phyloP scores from a whole-genome alignment of 2,797 vertebrate species.

The Danio aesculapii region DNA sequence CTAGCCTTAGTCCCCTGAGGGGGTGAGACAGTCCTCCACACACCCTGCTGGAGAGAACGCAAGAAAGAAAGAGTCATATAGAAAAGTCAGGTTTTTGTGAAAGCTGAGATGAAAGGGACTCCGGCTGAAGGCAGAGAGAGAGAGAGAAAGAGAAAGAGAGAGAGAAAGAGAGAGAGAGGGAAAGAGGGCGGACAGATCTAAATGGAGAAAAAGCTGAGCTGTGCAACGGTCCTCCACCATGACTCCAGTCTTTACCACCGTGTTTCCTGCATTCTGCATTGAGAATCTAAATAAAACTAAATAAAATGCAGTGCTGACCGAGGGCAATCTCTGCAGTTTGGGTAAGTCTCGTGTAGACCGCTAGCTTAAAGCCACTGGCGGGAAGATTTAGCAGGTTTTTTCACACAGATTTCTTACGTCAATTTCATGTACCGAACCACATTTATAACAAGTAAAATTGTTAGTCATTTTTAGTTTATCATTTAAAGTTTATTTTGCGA shows the following conservation, averaged over 20 bases:
- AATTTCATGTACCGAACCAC: too few relatives aligned
- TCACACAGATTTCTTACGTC: too few relatives aligned
- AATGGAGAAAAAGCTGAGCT: slow-evolving; percentile 61
- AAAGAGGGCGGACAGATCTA: slow-evolving; percentile 47
- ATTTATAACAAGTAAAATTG: too few relatives aligned
- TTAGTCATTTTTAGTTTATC: too few relatives aligned
- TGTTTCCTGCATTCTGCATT: slow-evolving; percentile 47
- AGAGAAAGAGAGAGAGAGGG: too few relatives aligned
- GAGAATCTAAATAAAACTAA: slow-evolving; percentile 26
- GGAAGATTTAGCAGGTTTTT: too few relatives aligned
- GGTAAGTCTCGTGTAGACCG: slow-evolving; percentile 40
- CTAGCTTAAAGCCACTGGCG: slow-evolving; percentile 7
- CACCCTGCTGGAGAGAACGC: slow-evolving; percentile 48
- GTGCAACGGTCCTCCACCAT: slow-evolving; percentile 32
- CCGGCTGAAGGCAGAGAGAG: slow-evolving; percentile 45
- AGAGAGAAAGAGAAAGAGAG: too few relatives aligned
- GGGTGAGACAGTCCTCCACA: slow-evolving; percentile 54
- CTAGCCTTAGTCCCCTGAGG: slow-evolving; percentile 54
- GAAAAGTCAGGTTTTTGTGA: slow-evolving; percentile 50
- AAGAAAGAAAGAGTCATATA: slow-evolving; percentile 48
- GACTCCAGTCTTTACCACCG: slow-evolving; percentile 25
- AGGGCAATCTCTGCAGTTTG: slow-evolving; percentile 42
- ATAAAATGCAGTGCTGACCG: slow-evolving; percentile 36
- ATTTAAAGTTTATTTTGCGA: too few relatives aligned
- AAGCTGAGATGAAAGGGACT: slow-evolving; percentile 64